Evolutionary conservation across 1,140 invertebrate species (phyloP).

Genomic region (Dysdera silvatica): DNA sequence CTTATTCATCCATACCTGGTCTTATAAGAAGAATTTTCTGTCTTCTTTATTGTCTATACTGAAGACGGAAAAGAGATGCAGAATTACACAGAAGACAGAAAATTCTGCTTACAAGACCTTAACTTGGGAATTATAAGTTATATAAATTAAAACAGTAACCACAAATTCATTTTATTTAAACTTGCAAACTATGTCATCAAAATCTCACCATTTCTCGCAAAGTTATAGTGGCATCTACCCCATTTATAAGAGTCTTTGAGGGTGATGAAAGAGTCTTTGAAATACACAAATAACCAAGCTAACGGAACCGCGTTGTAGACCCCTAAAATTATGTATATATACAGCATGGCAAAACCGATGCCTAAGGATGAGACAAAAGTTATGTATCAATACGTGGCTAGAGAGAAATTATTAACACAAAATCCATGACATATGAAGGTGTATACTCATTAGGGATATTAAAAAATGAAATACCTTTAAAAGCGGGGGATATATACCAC

Average conservation of each 20-base stretch:
- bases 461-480: constrained; percentile 52
- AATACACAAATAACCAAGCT: constrained; percentile 83
- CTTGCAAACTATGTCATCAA: not conserved
- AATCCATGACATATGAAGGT: not conserved
- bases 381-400: not conserved
- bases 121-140: no score
- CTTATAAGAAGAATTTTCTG: no score
- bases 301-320: constrained; percentile 78
- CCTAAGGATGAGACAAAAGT: constrained; percentile 43
- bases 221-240: constrained; percentile 52
- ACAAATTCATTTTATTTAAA: not conserved
- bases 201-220: constrained; percentile 29
- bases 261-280: constrained; percentile 77
- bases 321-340: constrained; percentile 69
- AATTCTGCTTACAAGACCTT: no score
- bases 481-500: constrained; percentile 86
- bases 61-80: no score
- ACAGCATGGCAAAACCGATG: constrained; percentile 70
- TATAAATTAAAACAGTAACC: not conserved
- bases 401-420: not conserved
- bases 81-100: no score
- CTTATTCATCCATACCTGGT: no score
- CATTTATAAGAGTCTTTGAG: constrained; percentile 62
- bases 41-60: no score
- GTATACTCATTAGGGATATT: not conserved